Evolutionary conservation across 2,888 invertebrate species (phyloP).

Genomic region (Drosophila cracens): DNA sequence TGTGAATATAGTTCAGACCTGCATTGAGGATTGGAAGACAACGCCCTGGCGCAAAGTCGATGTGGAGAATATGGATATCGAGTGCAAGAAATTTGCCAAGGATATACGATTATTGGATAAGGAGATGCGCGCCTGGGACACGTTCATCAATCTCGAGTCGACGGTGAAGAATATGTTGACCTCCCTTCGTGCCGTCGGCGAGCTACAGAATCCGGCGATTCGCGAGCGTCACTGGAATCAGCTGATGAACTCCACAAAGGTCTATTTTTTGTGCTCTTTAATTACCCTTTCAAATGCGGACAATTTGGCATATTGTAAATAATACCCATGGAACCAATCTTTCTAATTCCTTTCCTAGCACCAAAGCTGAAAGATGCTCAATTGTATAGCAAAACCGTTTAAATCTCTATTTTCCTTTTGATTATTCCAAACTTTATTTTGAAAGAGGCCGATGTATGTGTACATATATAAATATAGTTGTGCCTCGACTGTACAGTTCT

Average conservation of each 20-base stretch:
- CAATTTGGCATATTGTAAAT: slow-evolving; percentile 69
- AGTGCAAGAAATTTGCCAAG: slow-evolving; percentile 98
- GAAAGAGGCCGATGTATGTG: slow-evolving; percentile 46
- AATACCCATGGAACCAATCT: slow-evolving; percentile 51
- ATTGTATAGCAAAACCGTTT: slow-evolving; percentile 74
- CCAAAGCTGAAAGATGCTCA: slow-evolving; percentile 58
- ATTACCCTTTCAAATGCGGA: neutral
- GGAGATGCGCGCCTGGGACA: slow-evolving; percentile 98
- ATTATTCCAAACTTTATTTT: slow-evolving; percentile 41
- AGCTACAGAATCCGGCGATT: slow-evolving; percentile 98
- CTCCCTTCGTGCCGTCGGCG: slow-evolving; percentile 96
- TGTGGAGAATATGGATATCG: slow-evolving; percentile 99
- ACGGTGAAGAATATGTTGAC: slow-evolving; percentile 98
- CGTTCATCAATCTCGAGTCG: slow-evolving; percentile 94
- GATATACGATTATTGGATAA: slow-evolving; percentile 96
- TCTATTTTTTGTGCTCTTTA: slow-evolving; percentile 84
- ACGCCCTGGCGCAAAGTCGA: slow-evolving; percentile 98
- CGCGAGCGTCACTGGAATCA: slow-evolving; percentile 98
- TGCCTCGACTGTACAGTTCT: slow-evolving; percentile 79
- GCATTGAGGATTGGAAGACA: slow-evolving; percentile 98
- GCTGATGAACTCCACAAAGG: slow-evolving; percentile 98
- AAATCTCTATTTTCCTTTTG: slow-evolving; percentile 31
- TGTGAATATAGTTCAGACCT: slow-evolving; percentile 93
- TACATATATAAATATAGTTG: slow-evolving; percentile 35
- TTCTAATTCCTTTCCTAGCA: slow-evolving; percentile 56